Evolutionary conservation across 1,140 invertebrate genomes (phyloP), one percentile per base, ranked within the genome.

Genomic region (Sminthurides bifidus): DNA sequence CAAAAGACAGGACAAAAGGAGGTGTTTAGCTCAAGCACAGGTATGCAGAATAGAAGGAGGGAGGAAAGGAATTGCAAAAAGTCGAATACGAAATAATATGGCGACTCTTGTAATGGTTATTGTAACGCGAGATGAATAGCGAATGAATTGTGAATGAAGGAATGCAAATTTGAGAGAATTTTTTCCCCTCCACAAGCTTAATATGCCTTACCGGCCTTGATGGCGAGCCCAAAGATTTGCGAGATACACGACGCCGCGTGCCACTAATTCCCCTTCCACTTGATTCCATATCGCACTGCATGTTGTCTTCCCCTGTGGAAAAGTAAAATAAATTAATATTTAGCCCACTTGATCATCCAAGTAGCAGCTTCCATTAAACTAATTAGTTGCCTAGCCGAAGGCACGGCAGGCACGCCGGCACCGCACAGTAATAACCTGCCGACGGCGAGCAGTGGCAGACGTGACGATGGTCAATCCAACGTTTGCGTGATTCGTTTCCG

Each of bases 221-320:
- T 59, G 40, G 63, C 63, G 21, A 64, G 55, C 27, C 63, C 63
- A 61, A 64, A 64, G 54, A 64, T 64, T 48, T 61, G 59, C 33
- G 59, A n/a, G 52, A 56, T 64, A 54, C 44, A 61, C 56, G 15
- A 59, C 59, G 29, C 60, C 63, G 40, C 63, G 63, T 57, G 63
- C 59, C 63, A 59, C 50, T 50, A 64, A 52, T 56, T 61, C 63
- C 19, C 59, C 59, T 53, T 64, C 59, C 26, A 61, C 59, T 53
- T 54, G 59, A 57, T 57, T 61, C 63, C 63, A 64, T 46, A 64
- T 57, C 55, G 63, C 55, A 55, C 59, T 54, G 59, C 63, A 64
- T 64, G 63, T 61, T 59, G 63, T 61, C 57, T 64, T 64, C 49
- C 63, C 59, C 63, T 64, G 54, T 33, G 19, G 17, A 52, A 50